Base-by-base conservation (phyloP, 2,797 vertebrate genomes). In the Gallirallus australis region DNA sequence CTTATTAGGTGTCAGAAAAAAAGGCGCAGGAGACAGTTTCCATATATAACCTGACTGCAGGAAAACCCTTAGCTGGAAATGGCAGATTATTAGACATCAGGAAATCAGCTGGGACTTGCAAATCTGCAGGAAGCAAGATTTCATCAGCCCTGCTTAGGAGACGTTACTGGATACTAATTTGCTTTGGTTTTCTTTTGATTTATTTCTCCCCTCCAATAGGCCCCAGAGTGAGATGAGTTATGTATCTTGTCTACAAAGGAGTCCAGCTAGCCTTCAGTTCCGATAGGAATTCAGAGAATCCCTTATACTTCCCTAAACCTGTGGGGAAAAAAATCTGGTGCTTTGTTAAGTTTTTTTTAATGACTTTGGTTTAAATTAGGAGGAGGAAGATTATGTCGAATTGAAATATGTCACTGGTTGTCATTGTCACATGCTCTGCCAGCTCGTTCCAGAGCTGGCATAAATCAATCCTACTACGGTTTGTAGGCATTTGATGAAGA, bases 121-220 rank as follows among this genome's bases (percentile, higher is more conserved):
- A 61, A 30, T 59, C 12, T 5, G 4, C 12, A 65, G 17, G 37
- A 68, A 71, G 7, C 6, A 40, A 75, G 8, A 57, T 40, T 40
- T 69, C 2, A 0, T 79, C 33, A 76, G 14, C 20, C 17, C 10
- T 65, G 11, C 24, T 65, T 69, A 59, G 31, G 27, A 65, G 30
- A n/a, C 20, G 2, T 30, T 59, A 27, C 5, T 59, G 57, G 35
- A 7, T 33, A 14, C 20, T 53, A 13, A 31, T 64, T 48, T 16
- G 2, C 64, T 92, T 66, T 0, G 1, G 3, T 60, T 61, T 50
- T 33, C 27, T 48, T 66, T 33, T 50, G 5, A 42, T 69, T 33
- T 57, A 15, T n/a, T 33, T 28, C n/a, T 56, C 18, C 7, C 8
- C 5, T 3, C 6, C 24, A 6, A 0, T 10, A 53, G 23, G 28